phyloP scores from a whole-genome alignment of 2,888 invertebrate genomes.

The Graphium colonna region DNA sequence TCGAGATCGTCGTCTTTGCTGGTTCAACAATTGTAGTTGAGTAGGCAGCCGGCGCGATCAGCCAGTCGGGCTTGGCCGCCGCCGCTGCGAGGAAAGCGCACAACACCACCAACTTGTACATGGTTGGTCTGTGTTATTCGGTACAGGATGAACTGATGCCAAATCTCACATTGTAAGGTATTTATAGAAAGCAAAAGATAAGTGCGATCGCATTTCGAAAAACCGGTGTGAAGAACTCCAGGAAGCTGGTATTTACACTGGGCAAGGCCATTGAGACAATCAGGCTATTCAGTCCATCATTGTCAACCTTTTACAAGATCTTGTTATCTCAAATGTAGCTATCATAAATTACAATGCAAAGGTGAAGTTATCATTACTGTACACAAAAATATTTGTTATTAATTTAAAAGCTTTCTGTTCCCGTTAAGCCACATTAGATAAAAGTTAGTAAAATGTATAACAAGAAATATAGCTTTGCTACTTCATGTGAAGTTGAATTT shows the following conservation, averaged over 20 bases:
- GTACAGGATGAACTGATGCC: constrained; percentile 58
- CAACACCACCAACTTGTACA: constrained; percentile 80
- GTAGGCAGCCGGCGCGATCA: constrained; percentile 39
- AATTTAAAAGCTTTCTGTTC: too few species aligned
- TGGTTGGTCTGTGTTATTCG: constrained; percentile 69
- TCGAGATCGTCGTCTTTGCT: constrained; percentile 52
- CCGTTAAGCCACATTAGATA: too few species aligned
- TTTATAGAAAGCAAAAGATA: constrained; percentile 65
- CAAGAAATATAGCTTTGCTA: too few species aligned
- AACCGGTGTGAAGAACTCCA: constrained; percentile 64
- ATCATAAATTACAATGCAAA: background rate
- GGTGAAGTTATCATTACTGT: too few species aligned
- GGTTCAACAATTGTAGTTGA: constrained; percentile 46
- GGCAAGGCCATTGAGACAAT: constrained; percentile 54
- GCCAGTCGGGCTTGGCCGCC: constrained; percentile 58
- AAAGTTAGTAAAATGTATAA: too few species aligned
- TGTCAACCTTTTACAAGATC: constrained; percentile 26
- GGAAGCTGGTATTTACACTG: constrained; percentile 67
- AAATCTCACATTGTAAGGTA: constrained; percentile 40
- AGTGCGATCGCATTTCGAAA: constrained; percentile 60
- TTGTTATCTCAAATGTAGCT: constrained; percentile 8
- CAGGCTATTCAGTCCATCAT: constrained; percentile 50
- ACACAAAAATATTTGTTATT: too few species aligned
- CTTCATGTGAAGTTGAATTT: too few species aligned
- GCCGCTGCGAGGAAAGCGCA: constrained; percentile 80